Evolutionary conservation across 2,888 invertebrate species (phyloP).

Genomic region (Pammene aurita): DNA sequence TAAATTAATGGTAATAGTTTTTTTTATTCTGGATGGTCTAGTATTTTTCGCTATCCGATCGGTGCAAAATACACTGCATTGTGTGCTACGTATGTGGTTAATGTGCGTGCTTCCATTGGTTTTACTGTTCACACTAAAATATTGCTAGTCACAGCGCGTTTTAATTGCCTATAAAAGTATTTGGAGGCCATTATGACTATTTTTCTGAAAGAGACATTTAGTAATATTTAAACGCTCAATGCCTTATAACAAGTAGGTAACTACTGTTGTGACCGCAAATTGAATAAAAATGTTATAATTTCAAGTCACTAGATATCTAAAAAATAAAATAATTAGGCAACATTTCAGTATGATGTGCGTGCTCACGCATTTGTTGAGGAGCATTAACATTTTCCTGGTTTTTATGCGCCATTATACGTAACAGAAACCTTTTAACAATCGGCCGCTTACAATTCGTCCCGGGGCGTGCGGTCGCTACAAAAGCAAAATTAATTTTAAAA

Average conservation of each 20-base stretch:
- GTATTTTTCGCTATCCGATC: constrained; percentile 18
- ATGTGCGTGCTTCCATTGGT: constrained; percentile 56
- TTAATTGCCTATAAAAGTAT: constrained; percentile 52
- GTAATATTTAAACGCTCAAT: too few relatives aligned
- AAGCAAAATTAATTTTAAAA: constrained; percentile 82
- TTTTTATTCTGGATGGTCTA: neutral
- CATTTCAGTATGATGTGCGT: constrained; percentile 27
- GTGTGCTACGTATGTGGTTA: constrained; percentile 52
- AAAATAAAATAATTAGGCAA: constrained; percentile 11
- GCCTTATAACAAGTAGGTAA: too few relatives aligned
- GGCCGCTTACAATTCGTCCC: constrained; percentile 71
- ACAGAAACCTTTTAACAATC: constrained; percentile 73
- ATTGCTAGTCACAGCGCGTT: constrained; percentile 56
- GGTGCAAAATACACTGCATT: constrained; percentile 24
- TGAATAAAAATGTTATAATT: neutral
- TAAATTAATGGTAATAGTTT: too few relatives aligned
- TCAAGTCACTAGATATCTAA: neutral
- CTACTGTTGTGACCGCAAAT: too few relatives aligned
- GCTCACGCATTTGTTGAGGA: constrained; percentile 54
- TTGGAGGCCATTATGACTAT: constrained; percentile 31
- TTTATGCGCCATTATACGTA: constrained; percentile 63
- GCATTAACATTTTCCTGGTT: constrained; percentile 63
- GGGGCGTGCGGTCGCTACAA: constrained; percentile 75
- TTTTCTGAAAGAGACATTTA: constrained; percentile 7
- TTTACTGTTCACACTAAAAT: constrained; percentile 57